Conservation (phyloP, 2,113 vertebrate species). For the Platichthys flesus region DNA sequence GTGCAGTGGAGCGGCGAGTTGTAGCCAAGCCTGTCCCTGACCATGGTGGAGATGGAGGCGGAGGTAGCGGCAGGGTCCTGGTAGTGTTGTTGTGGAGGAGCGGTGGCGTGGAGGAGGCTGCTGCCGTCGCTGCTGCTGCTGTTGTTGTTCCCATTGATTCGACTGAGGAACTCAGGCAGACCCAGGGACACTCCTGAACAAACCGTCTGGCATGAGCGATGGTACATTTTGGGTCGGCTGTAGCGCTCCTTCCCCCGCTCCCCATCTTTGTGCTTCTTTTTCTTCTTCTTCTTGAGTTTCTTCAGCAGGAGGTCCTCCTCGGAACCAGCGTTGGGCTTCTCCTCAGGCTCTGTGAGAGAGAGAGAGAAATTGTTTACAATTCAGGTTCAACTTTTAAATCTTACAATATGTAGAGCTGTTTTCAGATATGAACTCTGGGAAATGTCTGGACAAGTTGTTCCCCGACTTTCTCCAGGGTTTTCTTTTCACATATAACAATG, state of each 20-base stretch:
- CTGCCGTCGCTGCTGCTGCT: constrained; percentile 54
- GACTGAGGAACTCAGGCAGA: constrained; percentile 67
- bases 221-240: constrained; percentile 75
- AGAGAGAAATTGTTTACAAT: neutral
- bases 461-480: neutral
- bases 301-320: constrained; percentile 76
- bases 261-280: constrained; percentile 82
- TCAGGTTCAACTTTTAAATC: neutral
- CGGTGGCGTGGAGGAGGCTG: constrained; percentile 29
- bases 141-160: constrained; percentile 71
- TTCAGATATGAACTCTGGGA: too few species aligned
- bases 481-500: too few species aligned
- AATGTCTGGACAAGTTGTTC: too few species aligned
- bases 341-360: constrained; percentile 57
- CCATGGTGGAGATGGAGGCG: constrained; percentile 55
- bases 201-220: constrained; percentile 75
- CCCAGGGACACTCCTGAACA: constrained; percentile 70
- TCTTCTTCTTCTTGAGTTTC: constrained; percentile 81
- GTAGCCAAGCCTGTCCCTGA: constrained; percentile 67
- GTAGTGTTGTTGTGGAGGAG: constrained; percentile 38
- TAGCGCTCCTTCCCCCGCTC: constrained; percentile 72
- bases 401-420: too few species aligned
- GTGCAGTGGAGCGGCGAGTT: constrained; percentile 65
- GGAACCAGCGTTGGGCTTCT: constrained; percentile 61
- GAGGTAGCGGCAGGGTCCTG: constrained; percentile 58